Evolutionary conservation across 2,888 invertebrate species (phyloP).

Genomic region (Metalampra italica): DNA sequence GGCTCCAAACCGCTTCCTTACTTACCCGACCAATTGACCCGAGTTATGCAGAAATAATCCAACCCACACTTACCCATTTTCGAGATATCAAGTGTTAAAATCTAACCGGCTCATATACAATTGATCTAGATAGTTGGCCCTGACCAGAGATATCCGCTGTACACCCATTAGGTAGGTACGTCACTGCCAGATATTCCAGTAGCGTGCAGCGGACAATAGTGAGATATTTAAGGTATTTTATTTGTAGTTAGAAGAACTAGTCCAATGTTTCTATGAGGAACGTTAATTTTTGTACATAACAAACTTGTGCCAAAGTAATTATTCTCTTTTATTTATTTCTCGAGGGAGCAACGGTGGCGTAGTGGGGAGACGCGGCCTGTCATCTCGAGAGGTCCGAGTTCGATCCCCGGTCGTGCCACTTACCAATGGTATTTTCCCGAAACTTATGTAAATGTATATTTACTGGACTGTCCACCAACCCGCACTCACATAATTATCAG

Average conservation of each 20-base stretch:
- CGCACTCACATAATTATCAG: too few species aligned
- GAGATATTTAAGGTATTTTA: constrained; percentile 51
- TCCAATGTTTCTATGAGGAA: constrained; percentile 45
- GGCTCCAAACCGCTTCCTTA: constrained; percentile 25
- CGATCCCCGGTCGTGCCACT: too few species aligned
- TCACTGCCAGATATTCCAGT: constrained; percentile 42
- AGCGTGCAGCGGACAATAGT: constrained; percentile 40
- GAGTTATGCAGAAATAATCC: too few species aligned
- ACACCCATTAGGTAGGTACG: constrained; percentile 15
- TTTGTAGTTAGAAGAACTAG: constrained; percentile 49
- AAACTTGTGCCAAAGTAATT: constrained; percentile 36
- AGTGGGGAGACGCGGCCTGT: too few species aligned
- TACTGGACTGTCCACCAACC: too few species aligned
- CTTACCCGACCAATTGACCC: constrained; percentile 37
- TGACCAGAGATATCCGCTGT: constrained; percentile 32
- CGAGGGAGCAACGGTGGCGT: constrained; percentile 13
- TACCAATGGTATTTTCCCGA: too few species aligned
- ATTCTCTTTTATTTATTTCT: constrained; percentile 1
- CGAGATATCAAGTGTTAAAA: too few species aligned
- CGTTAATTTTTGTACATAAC: constrained; percentile 30
- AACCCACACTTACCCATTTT: too few species aligned
- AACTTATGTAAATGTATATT: too few species aligned
- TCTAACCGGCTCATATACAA: too few species aligned
- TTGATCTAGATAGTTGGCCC: constrained; percentile 30
- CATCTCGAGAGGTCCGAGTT: too few species aligned